Conservation (phyloP, 1,140 invertebrate genomes). For the Megalopta genalis region DNA sequence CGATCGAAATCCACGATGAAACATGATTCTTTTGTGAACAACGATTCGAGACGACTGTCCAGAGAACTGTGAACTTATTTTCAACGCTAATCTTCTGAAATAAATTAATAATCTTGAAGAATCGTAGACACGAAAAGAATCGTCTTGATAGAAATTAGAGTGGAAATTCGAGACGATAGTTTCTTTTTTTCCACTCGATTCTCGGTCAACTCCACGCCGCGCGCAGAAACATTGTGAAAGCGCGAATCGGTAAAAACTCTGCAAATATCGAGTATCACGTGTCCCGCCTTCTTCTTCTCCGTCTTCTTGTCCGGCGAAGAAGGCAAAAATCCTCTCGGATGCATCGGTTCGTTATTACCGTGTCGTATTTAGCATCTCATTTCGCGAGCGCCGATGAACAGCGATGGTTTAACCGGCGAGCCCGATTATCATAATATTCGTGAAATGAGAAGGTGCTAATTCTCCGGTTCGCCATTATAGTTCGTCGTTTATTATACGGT, state of each 20-base stretch:
- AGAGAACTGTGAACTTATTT: slow-evolving; percentile 13
- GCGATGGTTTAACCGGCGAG: not conserved
- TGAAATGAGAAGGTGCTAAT: slow-evolving; percentile 18
- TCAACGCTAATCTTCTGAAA: not conserved
- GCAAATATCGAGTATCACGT: not conserved
- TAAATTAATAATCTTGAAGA: not conserved
- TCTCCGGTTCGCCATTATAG: not conserved
- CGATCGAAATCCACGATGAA: not conserved
- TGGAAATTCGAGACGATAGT: not conserved
- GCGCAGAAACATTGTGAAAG: slow-evolving; percentile 1
- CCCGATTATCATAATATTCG: slow-evolving; percentile 34
- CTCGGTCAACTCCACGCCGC: not conserved
- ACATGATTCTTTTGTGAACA: not conserved
- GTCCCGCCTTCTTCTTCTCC: no score
- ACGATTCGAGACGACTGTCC: not conserved
- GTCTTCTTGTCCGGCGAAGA: not conserved
- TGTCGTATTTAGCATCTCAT: not conserved
- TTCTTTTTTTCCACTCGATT: not conserved
- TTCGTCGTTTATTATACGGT: slow-evolving; percentile 10
- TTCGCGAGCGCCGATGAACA: slow-evolving; percentile 1
- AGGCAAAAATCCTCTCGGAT: not conserved
- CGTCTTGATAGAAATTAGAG: not conserved
- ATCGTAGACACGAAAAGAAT: not conserved
- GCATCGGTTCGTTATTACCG: not conserved
- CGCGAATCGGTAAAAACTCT: not conserved